phyloP scores from a whole-genome alignment of 2,888 invertebrate species.

The Ariolimax columbianus region DNA sequence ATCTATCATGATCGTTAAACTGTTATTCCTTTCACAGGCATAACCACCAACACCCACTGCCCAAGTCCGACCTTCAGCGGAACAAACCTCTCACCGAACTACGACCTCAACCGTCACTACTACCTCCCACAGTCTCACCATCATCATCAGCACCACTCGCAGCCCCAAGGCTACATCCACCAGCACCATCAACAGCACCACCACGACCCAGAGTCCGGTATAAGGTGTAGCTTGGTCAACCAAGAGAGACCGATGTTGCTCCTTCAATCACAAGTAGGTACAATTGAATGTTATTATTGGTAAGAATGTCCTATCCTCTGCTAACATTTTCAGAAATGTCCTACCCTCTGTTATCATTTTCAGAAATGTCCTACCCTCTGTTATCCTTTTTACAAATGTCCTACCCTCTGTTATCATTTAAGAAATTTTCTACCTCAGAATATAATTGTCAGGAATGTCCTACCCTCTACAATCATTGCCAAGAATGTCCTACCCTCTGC shows the following conservation, averaged over 20 bases:
- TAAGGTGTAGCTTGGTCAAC: constrained; percentile 5
- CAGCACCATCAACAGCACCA: constrained; percentile 45
- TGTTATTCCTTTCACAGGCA: constrained; percentile 51
- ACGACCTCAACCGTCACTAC: constrained; percentile 51
- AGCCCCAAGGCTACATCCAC: constrained; percentile 46
- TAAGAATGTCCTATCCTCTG: too few relatives aligned
- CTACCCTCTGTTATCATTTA: too few relatives aligned
- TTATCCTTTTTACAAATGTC: too few relatives aligned
- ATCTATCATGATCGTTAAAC: too few relatives aligned
- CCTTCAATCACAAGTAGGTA: constrained; percentile 67
- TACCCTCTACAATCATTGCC: too few relatives aligned
- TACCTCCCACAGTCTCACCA: constrained; percentile 51
- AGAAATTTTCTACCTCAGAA: too few relatives aligned
- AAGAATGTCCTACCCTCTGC: too few relatives aligned
- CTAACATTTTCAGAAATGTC: too few relatives aligned
- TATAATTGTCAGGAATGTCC: too few relatives aligned
- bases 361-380: too few relatives aligned
- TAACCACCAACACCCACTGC: constrained; percentile 49
- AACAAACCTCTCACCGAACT: constrained; percentile 48
- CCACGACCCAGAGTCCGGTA: constrained; percentile 56
- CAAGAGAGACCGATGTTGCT: constrained; percentile 69
- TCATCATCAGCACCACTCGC: constrained; percentile 51
- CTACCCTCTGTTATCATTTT: too few relatives aligned
- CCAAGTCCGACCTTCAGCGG: constrained; percentile 57
- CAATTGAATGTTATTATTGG: too few relatives aligned